Percentiles rank a stretch among this genome's conserved stretches.
Conservation (phyloP, 2,888 invertebrate species). For the Homarus gammarus region DNA sequence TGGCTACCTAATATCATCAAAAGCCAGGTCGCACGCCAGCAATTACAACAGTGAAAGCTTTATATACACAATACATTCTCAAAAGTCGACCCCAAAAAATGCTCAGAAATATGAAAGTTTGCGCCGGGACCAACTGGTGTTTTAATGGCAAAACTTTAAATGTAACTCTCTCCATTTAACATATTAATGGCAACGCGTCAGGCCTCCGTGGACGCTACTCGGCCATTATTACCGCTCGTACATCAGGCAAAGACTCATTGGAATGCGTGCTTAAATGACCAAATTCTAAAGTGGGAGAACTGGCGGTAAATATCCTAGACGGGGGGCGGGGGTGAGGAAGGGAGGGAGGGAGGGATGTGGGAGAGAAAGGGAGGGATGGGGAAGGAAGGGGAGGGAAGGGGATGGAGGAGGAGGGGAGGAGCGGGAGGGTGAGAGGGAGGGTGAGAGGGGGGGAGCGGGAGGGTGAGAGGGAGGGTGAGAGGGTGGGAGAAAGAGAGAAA, state of each 20-base stretch:
- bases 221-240: conserved; percentile 34
- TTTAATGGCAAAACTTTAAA: conserved; percentile 46
- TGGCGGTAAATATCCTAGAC: neutral
- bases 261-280: conserved; percentile 40
- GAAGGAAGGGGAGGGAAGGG: neutral
- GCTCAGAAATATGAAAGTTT: conserved; percentile 42
- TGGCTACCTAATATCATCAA: neutral
- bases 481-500: neutral
- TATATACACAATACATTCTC: conserved; percentile 30
- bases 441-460: too few relatives aligned
- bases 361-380: too few relatives aligned
- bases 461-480: neutral
- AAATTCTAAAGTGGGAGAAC: conserved; percentile 14
- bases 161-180: conserved; percentile 46
- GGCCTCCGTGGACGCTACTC: conserved; percentile 29
- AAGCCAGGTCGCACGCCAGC: conserved; percentile 8
- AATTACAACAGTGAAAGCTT: conserved; percentile 26
- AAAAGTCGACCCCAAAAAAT: conserved; percentile 22
- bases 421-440: neutral
- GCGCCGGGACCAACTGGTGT: conserved; percentile 17
- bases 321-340: conserved; percentile 6
- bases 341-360: neutral
- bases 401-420: neutral
- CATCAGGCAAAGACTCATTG: conserved; percentile 41
- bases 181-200: conserved; percentile 40